Evolutionary conservation across 2,888 invertebrate species (phyloP), one percentile per base, ranked within the genome.

Genomic region (Thymelicus sylvestris): DNA sequence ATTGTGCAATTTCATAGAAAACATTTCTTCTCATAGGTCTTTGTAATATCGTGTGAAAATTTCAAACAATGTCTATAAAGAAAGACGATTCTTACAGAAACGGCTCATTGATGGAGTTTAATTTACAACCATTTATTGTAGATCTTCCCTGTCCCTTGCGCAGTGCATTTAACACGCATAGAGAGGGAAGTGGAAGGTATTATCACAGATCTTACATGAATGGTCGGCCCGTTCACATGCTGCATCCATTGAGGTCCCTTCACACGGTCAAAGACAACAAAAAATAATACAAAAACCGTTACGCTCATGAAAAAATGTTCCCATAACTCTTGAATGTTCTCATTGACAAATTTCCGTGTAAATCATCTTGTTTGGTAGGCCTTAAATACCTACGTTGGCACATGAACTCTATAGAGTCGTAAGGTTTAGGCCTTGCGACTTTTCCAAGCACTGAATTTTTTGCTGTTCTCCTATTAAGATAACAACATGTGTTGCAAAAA

Each of bases 211-310:
- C 91, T 81, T 76, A 76, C 72, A 70, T 78, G 73, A 83, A 67
- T 84, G 86, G 90, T 67, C 82, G 81, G 72, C 75, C 78, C 81
- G 80, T 84, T 86, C 89, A 89, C 89, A 91, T 89, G 87, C 82
- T 86, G 83, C 84, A 89, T 86, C 89, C 92, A 93, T 93, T 93
- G 89, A 93, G 86, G 83, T 86, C 88, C 88, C 89, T 90, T 92
- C 91, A 90, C 92, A 91, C 93, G 92, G 90, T 90, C 90, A 87
- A 84, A 89, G 83, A 85, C 85, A 87, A 90, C 91, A 92, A 93
- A 93, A 93, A 93, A 91, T 89, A 89, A 89, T 88, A 93, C 89
- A 92, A 93, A 93, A 92, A 92, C 93, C 92, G 93, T 93, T 93
- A 93, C 83, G 90, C 86, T 87, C 88, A 87, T 86, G 85, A 90